Percentiles rank a stretch among this genome's conserved stretches.
Evolutionary conservation across 2,888 invertebrate genomes (phyloP).

Genomic region (Aporophyla lueneburgensis): DNA sequence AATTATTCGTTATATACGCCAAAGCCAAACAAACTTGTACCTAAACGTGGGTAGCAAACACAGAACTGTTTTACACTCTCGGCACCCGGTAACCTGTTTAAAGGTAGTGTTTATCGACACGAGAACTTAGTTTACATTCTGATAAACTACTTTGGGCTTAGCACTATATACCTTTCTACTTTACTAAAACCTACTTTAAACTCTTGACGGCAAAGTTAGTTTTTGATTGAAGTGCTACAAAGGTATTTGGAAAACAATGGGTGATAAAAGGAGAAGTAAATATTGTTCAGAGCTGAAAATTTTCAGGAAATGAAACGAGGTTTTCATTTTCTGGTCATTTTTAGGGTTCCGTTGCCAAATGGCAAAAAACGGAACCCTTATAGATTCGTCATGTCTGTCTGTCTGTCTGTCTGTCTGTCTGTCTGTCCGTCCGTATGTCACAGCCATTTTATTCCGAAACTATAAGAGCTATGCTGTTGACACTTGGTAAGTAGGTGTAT

Average conservation of each 20-base stretch:
- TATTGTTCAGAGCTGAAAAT: conserved; percentile 55
- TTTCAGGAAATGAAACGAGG: conserved; percentile 62
- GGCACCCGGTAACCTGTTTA: conserved; percentile 45
- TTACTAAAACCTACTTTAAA: conserved; percentile 40
- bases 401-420: too few relatives aligned
- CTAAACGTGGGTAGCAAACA: conserved; percentile 17
- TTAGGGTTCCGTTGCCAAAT: too few relatives aligned
- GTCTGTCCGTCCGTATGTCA: too few relatives aligned
- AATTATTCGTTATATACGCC: conserved; percentile 8
- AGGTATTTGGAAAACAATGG: conserved; percentile 67
- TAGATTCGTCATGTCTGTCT: too few relatives aligned
- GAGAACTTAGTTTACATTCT: conserved; percentile 70
- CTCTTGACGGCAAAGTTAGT: conserved; percentile 9
- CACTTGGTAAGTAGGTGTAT: too few relatives aligned
- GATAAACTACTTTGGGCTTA: conserved; percentile 57
- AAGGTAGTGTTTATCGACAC: conserved; percentile 51
- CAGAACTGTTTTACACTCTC: conserved; percentile 34
- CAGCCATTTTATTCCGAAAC: too few relatives aligned
- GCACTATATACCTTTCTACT: conserved; percentile 14
- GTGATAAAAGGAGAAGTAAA: conserved; percentile 64
- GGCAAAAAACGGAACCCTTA: too few relatives aligned
- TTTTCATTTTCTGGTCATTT: conserved; percentile 56
- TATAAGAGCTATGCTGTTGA: too few relatives aligned
- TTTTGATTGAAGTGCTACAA: conserved; percentile 16
- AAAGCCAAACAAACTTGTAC: conserved; percentile 18